Evolutionary conservation across 2,797 vertebrate genomes (phyloP), one percentile per base, ranked within the genome.

Genomic region (Lutjanus campechanus): DNA sequence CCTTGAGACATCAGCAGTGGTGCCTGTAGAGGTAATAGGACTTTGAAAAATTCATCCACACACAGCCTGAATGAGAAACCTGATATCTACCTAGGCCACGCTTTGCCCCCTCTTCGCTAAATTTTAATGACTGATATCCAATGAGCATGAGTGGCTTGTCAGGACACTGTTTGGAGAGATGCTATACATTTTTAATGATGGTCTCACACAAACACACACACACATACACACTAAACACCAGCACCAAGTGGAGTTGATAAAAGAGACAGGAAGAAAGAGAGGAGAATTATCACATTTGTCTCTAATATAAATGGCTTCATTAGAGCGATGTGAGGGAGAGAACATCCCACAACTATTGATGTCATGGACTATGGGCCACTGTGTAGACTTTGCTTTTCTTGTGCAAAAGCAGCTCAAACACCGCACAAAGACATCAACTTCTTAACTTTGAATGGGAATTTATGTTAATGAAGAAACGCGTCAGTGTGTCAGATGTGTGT

Each of bases 51-150:
- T 98, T 97, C 88, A 98, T 95, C 17, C 17, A 51, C 87, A 82
- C 17, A 51, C 87, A 82, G 95, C 92, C 95, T 92, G 92, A 96
- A 96, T 94, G 94, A 95, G 96, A 91, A 98, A 99, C 87, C 91
- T 69, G 96, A 99, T 95, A 94, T 85, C 79, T 44, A 56, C 62
- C 83, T 13, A 15, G 88, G 79, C 87, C 90, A 86, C 75, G 91
- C 91, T 94, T 95, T 89, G 93, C 90, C 93, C 90, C 93, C 93
- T 94, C 94, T 94, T 93, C 85, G 77, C 94, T 97, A 94, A 93
- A 96, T 97, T 95, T 97, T 96, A 96, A 98, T 97, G 97, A 97
- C 95, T 93, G 91, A 90, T 96, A 97, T 97, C 97, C 94, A 93
- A 93, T 97, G 95, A 94, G 95, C 94, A 69, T 82, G 93, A 95